Base-by-base conservation (phyloP, 2,888 invertebrate species). In the Cryptus viduatorius region DNA sequence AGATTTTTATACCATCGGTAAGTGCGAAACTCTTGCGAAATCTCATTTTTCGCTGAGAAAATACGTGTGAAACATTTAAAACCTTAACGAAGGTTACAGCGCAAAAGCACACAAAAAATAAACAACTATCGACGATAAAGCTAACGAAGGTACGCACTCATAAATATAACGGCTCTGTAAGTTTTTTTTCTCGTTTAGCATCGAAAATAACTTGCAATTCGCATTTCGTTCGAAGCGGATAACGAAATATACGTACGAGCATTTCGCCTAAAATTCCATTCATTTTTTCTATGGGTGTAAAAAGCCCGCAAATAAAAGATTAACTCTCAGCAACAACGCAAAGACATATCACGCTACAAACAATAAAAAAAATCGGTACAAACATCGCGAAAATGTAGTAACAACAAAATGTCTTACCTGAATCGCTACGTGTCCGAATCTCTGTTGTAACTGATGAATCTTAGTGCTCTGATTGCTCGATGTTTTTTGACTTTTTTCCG, bases 381-480 rank as follows among this genome's bases (percentile, higher is more conserved):
- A n/a, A 67, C 46, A 37, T 14, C 16, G 12, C 12, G 65, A 42
- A 71, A 46, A 12, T 24, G 24, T 24, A 50, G 19, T 37, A 29
- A 56, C 48, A 14, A 14, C 7, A 61, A 19, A 42, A n/a, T 65
- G 69, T 86, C 86, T 86, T 88, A 93, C 93, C 92, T 93, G 93
- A 53, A 93, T 89, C 16, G 94, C 94, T 89, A 95, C 95, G 84
- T 95, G 96, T 73, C 96, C 96, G 93, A 97, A 97, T 94, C 96
- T 96, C 80, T 96, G 96, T 92, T 97, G 97, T 87, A 97, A 94
- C 89, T 97, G 96, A 90, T 97, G 97, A 93, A 97, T 97, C 93
- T 97, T 97, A 5, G 97, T 97, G 90, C 95, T 97, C 91, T 97
- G 96, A 93, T 97, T 97, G 61, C 96, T 96, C 87, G 95, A 96